Evolutionary conservation across 2,113 vertebrate genomes (phyloP).

Genomic region (Thomomys bottae): DNA sequence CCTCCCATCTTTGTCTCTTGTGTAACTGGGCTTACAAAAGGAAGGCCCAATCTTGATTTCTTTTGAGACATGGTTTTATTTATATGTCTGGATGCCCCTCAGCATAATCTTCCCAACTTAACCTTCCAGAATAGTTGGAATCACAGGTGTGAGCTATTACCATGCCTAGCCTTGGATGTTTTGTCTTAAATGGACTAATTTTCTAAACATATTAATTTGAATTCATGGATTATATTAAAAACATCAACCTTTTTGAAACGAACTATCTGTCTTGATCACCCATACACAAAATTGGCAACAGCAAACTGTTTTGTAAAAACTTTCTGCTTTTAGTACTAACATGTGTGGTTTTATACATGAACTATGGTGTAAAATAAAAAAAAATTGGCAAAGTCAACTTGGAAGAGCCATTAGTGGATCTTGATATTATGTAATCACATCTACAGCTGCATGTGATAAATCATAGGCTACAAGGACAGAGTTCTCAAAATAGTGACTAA

Average conservation of each 20-base stretch:
- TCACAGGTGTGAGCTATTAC: too few relatives aligned
- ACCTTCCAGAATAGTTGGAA: too few relatives aligned
- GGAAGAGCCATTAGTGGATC: background rate
- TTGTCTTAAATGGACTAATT: background rate
- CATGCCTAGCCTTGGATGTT: too few relatives aligned
- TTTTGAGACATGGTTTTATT: too few relatives aligned
- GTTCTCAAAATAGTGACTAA: constrained; percentile 30
- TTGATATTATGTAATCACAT: constrained; percentile 12
- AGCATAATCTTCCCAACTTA: too few relatives aligned
- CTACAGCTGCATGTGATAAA: background rate
- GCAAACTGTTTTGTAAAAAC: background rate
- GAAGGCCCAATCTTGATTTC: too few relatives aligned
- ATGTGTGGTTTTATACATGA: background rate
- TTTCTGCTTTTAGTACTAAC: constrained; percentile 4
- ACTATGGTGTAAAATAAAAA: constrained; percentile 8
- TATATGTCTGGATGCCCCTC: too few relatives aligned
- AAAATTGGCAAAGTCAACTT: constrained; percentile 14
- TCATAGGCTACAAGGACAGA: background rate
- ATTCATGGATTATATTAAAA: background rate
- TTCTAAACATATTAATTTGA: background rate
- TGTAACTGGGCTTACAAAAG: too few relatives aligned
- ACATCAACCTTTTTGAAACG: background rate
- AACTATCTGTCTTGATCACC: background rate
- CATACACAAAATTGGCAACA: background rate
- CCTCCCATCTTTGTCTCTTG: too few relatives aligned